A percentile compares a stretch with the other conserved stretches of the same genome.
phyloP scores from a whole-genome alignment of 2,113 vertebrate species.

The Crocuta crocuta region DNA sequence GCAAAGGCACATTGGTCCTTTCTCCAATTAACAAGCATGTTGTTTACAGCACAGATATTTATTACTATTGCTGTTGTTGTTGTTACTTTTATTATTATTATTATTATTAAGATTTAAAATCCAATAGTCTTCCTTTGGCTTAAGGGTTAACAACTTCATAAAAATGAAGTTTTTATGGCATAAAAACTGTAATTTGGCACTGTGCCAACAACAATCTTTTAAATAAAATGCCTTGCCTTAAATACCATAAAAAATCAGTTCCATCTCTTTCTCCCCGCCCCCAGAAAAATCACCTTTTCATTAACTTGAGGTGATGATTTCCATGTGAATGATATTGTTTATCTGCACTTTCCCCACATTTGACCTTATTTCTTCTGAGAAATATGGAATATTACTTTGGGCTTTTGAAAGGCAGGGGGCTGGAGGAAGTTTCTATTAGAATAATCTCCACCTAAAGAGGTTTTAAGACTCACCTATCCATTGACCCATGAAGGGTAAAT shows the following conservation, averaged over 20 bases:
- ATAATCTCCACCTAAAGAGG: constrained; percentile 87
- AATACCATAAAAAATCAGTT: constrained; percentile 70
- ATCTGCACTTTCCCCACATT: constrained; percentile 70
- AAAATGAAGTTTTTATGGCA: too few species aligned
- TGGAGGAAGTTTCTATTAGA: constrained; percentile 82
- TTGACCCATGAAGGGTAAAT: constrained; percentile 89
- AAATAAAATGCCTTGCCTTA: constrained; percentile 53
- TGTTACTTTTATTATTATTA: background rate
- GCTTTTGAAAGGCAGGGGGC: constrained; percentile 71
- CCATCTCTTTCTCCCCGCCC: background rate
- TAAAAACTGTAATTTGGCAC: constrained; percentile 41
- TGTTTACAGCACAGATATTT: background rate
- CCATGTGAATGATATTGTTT: constrained; percentile 75
- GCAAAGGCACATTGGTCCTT: background rate
- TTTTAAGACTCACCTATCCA: constrained; percentile 86
- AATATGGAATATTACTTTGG: constrained; percentile 79
- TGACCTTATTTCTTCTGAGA: constrained; percentile 81
- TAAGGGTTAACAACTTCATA: constrained; percentile 32
- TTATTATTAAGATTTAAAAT: constrained; percentile 32
- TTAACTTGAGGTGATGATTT: constrained; percentile 68
- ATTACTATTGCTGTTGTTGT: background rate
- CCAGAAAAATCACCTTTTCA: constrained; percentile 48
- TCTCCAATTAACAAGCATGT: background rate
- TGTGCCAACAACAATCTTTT: background rate
- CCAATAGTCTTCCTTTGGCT: background rate